Evolutionary conservation across 2,797 vertebrate genomes (phyloP).

Genomic region (Mycteria americana): DNA sequence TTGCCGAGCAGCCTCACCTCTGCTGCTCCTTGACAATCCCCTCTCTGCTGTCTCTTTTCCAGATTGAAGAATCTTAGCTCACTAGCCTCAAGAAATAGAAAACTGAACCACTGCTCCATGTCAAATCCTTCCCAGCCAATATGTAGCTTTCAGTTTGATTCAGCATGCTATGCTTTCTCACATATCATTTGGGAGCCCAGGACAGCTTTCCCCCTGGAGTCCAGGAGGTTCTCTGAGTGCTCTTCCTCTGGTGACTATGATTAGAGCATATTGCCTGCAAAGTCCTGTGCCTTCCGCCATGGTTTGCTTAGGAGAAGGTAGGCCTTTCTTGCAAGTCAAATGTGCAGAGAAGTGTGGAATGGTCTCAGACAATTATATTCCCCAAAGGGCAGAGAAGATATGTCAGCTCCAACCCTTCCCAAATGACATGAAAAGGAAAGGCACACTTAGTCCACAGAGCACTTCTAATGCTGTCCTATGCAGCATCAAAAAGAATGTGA

Average conservation of each 20-base stretch:
- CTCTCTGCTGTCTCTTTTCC: neutral
- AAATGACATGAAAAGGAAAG: neutral
- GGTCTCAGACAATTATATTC: neutral
- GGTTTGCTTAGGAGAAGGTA: neutral
- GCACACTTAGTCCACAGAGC: neutral
- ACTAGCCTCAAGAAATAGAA: neutral
- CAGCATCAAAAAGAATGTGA: neutral
- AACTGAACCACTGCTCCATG: neutral
- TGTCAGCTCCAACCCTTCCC: neutral
- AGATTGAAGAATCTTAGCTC: neutral
- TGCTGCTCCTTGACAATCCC: neutral
- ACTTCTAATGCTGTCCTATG: neutral
- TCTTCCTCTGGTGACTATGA: neutral
- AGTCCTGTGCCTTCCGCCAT: neutral
- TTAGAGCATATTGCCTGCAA: neutral
- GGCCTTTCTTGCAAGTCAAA: neutral
- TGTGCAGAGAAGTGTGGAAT: neutral
- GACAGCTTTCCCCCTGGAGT: neutral
- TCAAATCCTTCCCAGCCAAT: neutral
- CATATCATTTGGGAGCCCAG: neutral
- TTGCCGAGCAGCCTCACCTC: neutral
- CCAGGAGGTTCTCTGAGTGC: neutral
- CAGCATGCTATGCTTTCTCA: neutral
- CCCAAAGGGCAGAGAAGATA: neutral
- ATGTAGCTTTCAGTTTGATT: neutral